Evolutionary conservation across 1,140 invertebrate species (phyloP).

Genomic region (Ips nitidus): DNA sequence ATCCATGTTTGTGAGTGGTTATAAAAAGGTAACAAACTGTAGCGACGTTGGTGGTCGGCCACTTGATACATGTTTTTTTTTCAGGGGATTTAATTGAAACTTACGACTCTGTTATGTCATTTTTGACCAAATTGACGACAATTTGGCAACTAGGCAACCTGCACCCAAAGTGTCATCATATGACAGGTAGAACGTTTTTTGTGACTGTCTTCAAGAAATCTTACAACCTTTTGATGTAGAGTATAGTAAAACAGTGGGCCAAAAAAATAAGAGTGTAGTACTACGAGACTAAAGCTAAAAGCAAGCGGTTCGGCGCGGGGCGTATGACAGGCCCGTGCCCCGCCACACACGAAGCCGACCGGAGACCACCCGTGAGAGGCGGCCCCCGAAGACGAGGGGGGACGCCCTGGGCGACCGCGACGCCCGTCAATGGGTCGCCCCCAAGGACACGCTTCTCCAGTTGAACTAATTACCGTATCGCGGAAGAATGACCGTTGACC

Average conservation of each 20-base stretch:
- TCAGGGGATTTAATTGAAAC: too few relatives aligned
- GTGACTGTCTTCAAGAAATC: too few relatives aligned
- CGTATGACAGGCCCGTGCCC: constrained; percentile 34
- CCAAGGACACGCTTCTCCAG: constrained; percentile 10
- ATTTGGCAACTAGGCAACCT: too few relatives aligned
- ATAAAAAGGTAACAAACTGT: too few relatives aligned
- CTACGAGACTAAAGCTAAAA: not conserved
- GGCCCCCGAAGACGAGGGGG: constrained; percentile 7
- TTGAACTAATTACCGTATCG: constrained; percentile 27
- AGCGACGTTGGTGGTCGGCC: too few relatives aligned
- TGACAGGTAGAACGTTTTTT: too few relatives aligned
- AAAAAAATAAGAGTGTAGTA: not conserved
- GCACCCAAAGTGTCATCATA: too few relatives aligned
- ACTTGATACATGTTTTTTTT: too few relatives aligned
- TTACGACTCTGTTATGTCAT: too few relatives aligned
- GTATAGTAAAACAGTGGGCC: not conserved
- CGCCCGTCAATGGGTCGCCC: constrained; percentile 31
- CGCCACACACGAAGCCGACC: constrained; percentile 23
- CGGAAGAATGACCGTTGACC: constrained; percentile 13
- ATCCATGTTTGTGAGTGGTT: too few relatives aligned
- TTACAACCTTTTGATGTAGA: not conserved
- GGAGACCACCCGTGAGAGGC: constrained; percentile 34
- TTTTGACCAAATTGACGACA: too few relatives aligned
- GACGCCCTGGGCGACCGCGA: constrained; percentile 31
- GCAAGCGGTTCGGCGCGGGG: constrained; percentile 10